phyloP scores from a whole-genome alignment of 2,888 invertebrate genomes.

The Melipona bicolor region DNA sequence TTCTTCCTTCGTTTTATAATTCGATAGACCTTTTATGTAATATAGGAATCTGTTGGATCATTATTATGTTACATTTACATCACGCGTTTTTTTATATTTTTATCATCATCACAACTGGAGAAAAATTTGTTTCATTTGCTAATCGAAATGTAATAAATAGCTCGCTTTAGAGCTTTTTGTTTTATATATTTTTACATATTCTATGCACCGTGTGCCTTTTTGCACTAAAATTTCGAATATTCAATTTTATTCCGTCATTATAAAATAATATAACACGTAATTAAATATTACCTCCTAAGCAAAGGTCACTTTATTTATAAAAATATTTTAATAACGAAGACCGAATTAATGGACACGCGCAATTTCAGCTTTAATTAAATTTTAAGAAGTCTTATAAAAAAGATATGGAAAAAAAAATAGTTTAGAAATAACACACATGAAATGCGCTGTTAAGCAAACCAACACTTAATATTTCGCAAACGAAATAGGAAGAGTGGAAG shows the following conservation, averaged over 20 bases:
- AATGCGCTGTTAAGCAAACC: background rate
- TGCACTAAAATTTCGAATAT: no score
- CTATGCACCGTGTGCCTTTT: no score
- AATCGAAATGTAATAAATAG: no score
- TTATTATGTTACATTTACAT: background rate
- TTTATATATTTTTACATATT: no score
- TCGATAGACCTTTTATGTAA: background rate
- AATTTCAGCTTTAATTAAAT: background rate
- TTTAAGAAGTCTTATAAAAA: background rate
- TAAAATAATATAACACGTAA: no score
- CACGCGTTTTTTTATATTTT: no score
- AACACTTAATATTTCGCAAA: constrained; percentile 1
- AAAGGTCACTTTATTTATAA: no score
- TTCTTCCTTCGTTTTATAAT: background rate
- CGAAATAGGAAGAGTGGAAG: constrained; percentile 16
- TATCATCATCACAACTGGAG: no score
- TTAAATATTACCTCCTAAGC: no score
- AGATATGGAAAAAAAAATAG: background rate
- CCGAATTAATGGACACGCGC: background rate
- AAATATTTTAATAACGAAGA: background rate
- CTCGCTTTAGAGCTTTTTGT: no score
- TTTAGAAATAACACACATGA: background rate
- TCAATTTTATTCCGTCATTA: no score
- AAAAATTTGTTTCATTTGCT: no score
- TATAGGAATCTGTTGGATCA: background rate